A percentile compares a stretch with the other conserved stretches of the same genome.
Conservation (phyloP, 1,140 invertebrate genomes). For the Trachymyrmex septentrionalis region DNA sequence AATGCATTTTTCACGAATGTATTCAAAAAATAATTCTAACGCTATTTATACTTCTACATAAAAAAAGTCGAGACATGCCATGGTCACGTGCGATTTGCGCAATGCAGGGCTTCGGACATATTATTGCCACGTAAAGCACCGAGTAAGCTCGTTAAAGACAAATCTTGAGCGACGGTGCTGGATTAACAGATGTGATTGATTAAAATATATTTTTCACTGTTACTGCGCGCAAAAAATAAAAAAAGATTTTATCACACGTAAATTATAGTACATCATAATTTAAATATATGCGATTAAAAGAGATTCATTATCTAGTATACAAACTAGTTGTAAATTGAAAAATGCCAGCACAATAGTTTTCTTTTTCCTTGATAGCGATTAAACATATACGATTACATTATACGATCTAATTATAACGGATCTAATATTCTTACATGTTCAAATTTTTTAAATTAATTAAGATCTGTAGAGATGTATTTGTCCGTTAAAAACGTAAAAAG, state of each 20-base stretch:
- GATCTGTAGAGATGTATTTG: not conserved
- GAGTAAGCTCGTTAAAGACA: slow-evolving; percentile 76
- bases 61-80: slow-evolving; percentile 77
- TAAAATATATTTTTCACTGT: slow-evolving; percentile 8
- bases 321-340: not conserved
- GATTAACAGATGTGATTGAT: slow-evolving; percentile 12
- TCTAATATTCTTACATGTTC: not conserved
- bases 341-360: not conserved
- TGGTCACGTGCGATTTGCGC: slow-evolving; percentile 72
- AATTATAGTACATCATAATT: not conserved
- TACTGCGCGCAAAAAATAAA: not conserved
- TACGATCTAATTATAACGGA: not conserved
- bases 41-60: slow-evolving; percentile 46
- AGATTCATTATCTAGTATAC: not conserved
- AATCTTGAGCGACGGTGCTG: slow-evolving; percentile 51
- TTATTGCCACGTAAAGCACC: slow-evolving; percentile 73
- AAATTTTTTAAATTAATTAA: not conserved
- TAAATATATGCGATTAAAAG: not conserved
- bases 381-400: not conserved
- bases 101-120: slow-evolving; percentile 77
- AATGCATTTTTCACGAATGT: not conserved
- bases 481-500: not conserved
- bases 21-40: not conserved
- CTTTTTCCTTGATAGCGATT: not conserved
- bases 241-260: not conserved